Evolutionary conservation across 2,113 vertebrate species (phyloP).

Genomic region (Leucoraja erinaceus): DNA sequence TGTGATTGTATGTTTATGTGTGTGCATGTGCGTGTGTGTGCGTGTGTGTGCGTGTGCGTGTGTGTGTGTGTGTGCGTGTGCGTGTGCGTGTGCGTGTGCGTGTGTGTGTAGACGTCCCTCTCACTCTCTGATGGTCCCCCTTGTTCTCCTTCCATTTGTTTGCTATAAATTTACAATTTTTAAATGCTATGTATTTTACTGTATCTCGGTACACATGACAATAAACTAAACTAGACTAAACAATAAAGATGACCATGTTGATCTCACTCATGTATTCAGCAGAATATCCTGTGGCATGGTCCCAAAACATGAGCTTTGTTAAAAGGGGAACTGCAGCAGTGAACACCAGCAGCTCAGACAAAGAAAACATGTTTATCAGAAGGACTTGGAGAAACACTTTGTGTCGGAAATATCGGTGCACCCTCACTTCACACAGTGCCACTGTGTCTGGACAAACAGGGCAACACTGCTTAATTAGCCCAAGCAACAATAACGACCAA

Average conservation of each 20-base stretch:
- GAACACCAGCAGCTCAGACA: background rate
- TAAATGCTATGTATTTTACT: too few relatives aligned
- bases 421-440: background rate
- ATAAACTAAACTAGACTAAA: too few relatives aligned
- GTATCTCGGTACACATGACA: too few relatives aligned
- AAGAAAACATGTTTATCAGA: background rate
- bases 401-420: background rate
- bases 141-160: background rate
- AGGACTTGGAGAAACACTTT: background rate
- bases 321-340: background rate
- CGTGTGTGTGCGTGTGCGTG: too few relatives aligned
- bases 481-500: background rate
- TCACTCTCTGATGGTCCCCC: too few relatives aligned
- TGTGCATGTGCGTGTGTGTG: too few relatives aligned
- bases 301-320: background rate
- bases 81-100: too few relatives aligned
- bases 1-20: too few relatives aligned
- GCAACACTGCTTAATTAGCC: background rate
- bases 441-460: background rate
- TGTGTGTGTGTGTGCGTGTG: too few relatives aligned
- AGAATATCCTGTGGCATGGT: too few relatives aligned
- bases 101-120: too few relatives aligned
- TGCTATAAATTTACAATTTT: background rate
- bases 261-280: background rate
- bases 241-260: too few relatives aligned